phyloP scores from a whole-genome alignment of 2,888 invertebrate genomes.

The Philopedon plagiatum region DNA sequence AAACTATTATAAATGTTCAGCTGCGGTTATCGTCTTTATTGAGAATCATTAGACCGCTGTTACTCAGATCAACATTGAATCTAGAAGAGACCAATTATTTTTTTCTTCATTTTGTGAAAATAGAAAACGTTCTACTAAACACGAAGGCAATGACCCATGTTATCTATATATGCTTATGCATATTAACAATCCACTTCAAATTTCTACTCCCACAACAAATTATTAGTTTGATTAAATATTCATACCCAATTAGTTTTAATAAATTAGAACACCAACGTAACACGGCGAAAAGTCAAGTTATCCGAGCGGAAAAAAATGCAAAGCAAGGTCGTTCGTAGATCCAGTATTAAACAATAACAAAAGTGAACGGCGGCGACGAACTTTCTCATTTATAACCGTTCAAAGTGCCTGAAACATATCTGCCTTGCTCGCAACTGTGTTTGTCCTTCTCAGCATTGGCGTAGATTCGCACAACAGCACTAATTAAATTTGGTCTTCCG shows the following conservation, averaged over 20 bases:
- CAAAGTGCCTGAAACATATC: constrained; percentile 13
- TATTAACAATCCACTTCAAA: too few species aligned
- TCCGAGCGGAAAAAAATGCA: constrained; percentile 25
- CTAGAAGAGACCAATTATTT: too few species aligned
- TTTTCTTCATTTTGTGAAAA: too few species aligned
- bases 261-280: constrained; percentile 33
- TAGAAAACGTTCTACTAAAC: too few species aligned
- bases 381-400: constrained; percentile 43
- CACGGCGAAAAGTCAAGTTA: constrained; percentile 24
- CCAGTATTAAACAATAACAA: constrained; percentile 48
- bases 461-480: constrained; percentile 1
- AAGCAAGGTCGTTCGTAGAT: constrained; percentile 46
- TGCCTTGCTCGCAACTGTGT: not conserved
- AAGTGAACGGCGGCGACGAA: constrained; percentile 44
- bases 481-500: too few species aligned
- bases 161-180: too few species aligned
- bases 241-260: not conserved
- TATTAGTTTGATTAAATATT: not conserved
- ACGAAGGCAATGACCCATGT: too few species aligned
- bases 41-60: too few species aligned
- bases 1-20: too few species aligned
- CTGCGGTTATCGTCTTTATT: too few species aligned
- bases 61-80: too few species aligned
- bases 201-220: not conserved
- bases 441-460: constrained; percentile 40